These are phyloP conservation scores for Girardinichthys multiradiatus DNA, from an alignment of 2,113 vertebrate species.

Conservation along the genomic window DNA sequence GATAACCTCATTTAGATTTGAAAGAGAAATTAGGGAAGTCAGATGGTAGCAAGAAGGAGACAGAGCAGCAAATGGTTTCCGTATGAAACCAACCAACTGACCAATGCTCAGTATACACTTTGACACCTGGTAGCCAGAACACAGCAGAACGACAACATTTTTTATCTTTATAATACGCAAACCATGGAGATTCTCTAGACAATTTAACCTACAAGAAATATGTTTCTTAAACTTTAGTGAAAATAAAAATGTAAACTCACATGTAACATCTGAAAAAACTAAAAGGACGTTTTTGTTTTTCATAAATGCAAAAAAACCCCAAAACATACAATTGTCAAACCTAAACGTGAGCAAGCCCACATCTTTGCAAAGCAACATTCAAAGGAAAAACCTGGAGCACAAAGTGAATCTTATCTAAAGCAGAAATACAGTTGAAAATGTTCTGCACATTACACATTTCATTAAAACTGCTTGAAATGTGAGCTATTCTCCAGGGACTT, in stretches of 20 bases:
- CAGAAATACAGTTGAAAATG: neutral
- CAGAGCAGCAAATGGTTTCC: slow-evolving; percentile 1
- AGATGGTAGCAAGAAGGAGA: slow-evolving; percentile 17
- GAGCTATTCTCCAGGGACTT: neutral
- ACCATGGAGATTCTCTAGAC: neutral
- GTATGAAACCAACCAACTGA: slow-evolving; percentile 7
- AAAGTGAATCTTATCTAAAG: no score
- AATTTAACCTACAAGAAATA: neutral
- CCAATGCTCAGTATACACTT: neutral
- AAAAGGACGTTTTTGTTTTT: no score
- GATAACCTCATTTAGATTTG: slow-evolving; percentile 47
- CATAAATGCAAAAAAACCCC: no score
- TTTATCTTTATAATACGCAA: neutral
- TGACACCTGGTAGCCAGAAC: slow-evolving; percentile 3
- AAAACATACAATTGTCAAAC: no score
- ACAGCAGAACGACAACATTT: neutral
- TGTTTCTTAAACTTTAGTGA: neutral
- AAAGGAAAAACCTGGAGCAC: no score
- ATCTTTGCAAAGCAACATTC: no score
- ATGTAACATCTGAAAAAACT: no score
- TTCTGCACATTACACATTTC: neutral
- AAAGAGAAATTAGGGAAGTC: slow-evolving; percentile 24
- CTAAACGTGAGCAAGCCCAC: no score
- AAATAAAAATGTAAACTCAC: neutral
- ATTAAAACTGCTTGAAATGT: neutral